Conservation (phyloP, 64 coral and sea anemone genomes). For the Stichodactyla mertensii region DNA sequence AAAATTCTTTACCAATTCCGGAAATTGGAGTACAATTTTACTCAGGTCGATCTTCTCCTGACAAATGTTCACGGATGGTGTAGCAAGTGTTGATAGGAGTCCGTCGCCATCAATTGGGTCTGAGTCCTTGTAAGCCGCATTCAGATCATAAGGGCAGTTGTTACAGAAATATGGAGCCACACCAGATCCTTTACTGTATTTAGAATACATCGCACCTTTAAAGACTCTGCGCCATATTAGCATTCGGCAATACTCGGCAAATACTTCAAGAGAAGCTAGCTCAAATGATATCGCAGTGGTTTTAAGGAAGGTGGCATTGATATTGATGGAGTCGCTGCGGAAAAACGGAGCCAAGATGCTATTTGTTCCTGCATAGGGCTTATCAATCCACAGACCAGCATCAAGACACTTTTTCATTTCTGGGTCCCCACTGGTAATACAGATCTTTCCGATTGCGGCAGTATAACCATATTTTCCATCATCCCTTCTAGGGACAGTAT, state of each 20-base stretch:
- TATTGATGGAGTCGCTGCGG: neutral
- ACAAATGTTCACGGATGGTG: neutral
- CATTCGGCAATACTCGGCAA: conserved; percentile 4
- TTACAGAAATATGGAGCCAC: neutral
- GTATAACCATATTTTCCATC: neutral
- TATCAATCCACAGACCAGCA: neutral
- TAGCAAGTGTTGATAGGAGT: neutral
- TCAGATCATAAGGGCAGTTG: conserved; percentile 4
- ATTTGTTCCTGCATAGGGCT: neutral
- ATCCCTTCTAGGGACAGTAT: neutral
- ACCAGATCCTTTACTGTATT: neutral
- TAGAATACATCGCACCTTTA: neutral
- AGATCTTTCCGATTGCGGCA: neutral
- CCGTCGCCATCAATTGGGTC: neutral
- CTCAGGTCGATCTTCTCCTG: conserved; percentile 3
- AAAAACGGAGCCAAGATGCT: neutral
- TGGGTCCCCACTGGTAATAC: neutral
- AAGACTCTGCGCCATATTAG: neutral
- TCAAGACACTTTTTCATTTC: neutral
- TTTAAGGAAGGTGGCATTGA: neutral
- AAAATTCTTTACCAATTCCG: neutral
- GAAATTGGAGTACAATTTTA: conserved; percentile 5
- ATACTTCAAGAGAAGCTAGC: neutral
- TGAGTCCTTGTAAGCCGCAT: neutral
- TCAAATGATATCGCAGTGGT: neutral